Evolutionary conservation across 2,797 vertebrate species (phyloP), one percentile per base, ranked within the genome.

Genomic region (Danio choprae): DNA sequence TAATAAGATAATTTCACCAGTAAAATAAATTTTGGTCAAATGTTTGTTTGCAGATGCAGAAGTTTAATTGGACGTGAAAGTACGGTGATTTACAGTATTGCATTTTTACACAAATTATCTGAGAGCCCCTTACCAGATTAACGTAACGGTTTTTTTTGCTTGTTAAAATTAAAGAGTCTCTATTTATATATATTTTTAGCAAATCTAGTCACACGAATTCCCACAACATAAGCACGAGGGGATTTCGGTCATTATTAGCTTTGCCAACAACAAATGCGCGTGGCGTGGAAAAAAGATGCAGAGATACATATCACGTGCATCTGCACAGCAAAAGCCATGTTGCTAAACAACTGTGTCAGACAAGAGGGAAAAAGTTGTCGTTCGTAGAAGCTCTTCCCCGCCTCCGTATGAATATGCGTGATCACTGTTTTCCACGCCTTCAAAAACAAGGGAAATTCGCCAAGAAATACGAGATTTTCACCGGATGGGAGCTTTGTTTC

Each of bases 371-470:
- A 70, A 69, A 60, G 48, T 70, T 69, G 36, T 38, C 38, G 15
- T 41, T 67, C 6, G 6, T 18, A 36, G 44, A 20, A 38, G n/a
- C 69, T 43, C 44, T 72, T 74, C 69, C 46, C 81, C 75, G 18
- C 59, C 75, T 78, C 7, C 75, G 22, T 62, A 62, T 70, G 4
- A 62, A 62, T 7, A 36, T 46, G 29, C 16, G 16, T 5, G 60
- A 43, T 22, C 29, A 41, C 29, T 67, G 18, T 74, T 81, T 68
- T 74, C 76, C 81, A 74, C 76, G 63, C 81, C 81, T 79, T 43
- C 40, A 22, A 62, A 68, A 58, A 55, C 38, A 40, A 56, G 40
- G 41, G 59, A 73, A 74, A 73, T 29, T 73, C 70, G 41, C 7
- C 53, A 40, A 55, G 75, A 78, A 73, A 73, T 29, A 29, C 40